Conservation (phyloP, 2,888 invertebrate genomes). For the Melieria picta region DNA sequence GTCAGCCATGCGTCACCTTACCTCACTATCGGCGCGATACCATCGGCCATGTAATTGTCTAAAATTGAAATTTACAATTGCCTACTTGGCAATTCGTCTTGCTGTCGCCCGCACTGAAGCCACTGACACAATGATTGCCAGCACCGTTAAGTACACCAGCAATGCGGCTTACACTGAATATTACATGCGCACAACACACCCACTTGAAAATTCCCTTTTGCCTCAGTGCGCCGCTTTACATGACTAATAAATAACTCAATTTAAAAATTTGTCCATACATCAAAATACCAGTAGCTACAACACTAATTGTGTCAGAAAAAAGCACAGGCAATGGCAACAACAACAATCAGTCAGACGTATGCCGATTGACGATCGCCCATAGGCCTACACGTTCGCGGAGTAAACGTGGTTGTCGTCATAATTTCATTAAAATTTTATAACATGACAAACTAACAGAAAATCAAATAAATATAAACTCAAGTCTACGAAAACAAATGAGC, state of each 20-base stretch:
- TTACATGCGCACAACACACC: slow-evolving; percentile 6
- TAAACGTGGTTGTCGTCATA: slow-evolving; percentile 25
- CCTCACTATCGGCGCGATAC: too few relatives aligned
- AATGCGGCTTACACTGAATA: not conserved
- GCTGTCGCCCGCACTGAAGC: too few relatives aligned
- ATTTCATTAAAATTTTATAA: slow-evolving; percentile 43
- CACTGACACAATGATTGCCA: not conserved
- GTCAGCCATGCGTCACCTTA: too few relatives aligned
- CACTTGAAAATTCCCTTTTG: not conserved
- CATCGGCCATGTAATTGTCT: too few relatives aligned
- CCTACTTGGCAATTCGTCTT: too few relatives aligned
- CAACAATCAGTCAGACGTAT: slow-evolving; percentile 6
- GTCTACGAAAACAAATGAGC: not conserved
- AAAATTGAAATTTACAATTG: too few relatives aligned
- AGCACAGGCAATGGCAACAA: slow-evolving; percentile 24
- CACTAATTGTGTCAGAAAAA: slow-evolving; percentile 48
- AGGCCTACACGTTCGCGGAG: slow-evolving; percentile 13
- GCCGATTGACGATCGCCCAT: slow-evolving; percentile 7
- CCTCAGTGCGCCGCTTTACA: not conserved
- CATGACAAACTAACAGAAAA: slow-evolving; percentile 29
- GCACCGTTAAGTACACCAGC: slow-evolving; percentile 3
- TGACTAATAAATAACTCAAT: slow-evolving; percentile 34
- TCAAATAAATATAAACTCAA: not conserved
- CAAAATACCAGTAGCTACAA: slow-evolving; percentile 35
- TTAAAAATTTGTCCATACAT: slow-evolving; percentile 32